Percentiles rank a stretch among this genome's conserved stretches.
These are phyloP conservation scores for Acrobasis repandana DNA, from an alignment of 2,888 invertebrate species.

Conservation along the genomic window DNA sequence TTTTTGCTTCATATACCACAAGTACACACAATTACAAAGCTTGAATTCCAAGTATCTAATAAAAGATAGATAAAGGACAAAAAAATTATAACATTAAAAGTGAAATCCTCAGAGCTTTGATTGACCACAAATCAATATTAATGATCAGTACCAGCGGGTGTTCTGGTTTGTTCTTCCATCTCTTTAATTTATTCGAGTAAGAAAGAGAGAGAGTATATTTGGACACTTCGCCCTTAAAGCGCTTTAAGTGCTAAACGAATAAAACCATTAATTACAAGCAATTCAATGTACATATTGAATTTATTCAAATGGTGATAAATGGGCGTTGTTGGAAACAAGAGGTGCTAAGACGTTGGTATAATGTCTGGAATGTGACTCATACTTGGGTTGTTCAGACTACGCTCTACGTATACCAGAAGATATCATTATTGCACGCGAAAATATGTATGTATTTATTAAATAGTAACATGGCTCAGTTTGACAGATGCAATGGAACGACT, in stretches of 20 bases:
- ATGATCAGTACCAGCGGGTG: conserved; percentile 80
- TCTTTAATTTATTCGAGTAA: conserved; percentile 41
- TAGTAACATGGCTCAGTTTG: no score
- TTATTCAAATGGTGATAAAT: conserved; percentile 83
- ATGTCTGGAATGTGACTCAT: conserved; percentile 62
- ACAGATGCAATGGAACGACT: no score
- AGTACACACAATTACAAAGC: conserved; percentile 17
- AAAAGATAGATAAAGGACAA: conserved; percentile 47
- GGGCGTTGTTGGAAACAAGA: conserved; percentile 68
- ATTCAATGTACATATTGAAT: conserved; percentile 84
- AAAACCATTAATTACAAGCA: conserved; percentile 82
- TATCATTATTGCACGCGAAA: no score
- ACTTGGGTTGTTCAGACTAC: conserved; percentile 40
- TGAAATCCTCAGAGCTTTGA: conserved; percentile 80
- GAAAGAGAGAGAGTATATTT: conserved; percentile 65
- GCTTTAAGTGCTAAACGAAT: conserved; percentile 83
- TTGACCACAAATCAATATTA: conserved; percentile 85
- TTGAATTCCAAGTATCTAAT: conserved; percentile 21
- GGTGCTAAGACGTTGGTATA: conserved; percentile 59
- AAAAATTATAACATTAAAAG: conserved; percentile 76
- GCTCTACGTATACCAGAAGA: no score
- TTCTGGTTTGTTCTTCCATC: conserved; percentile 56
- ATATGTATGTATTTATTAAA: no score
- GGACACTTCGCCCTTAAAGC: conserved; percentile 81
- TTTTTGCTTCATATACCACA: not conserved